Evolutionary conservation across 2,888 invertebrate species (phyloP).

Genomic region (Drosophila falleni): DNA sequence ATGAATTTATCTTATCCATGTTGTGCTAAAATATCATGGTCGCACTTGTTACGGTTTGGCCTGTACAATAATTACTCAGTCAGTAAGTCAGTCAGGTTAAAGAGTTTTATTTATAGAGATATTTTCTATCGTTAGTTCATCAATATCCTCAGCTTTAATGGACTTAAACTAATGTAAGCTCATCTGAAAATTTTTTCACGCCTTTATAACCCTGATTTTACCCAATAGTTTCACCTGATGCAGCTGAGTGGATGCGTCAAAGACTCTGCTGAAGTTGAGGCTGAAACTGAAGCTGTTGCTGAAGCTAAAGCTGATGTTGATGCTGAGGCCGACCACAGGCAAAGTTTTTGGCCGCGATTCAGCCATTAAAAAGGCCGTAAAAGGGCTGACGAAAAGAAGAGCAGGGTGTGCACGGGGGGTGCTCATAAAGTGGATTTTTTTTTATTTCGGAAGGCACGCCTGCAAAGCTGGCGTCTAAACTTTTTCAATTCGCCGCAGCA

Average conservation of each 20-base stretch:
- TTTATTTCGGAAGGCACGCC: constrained; percentile 7
- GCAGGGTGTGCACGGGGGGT: constrained; percentile 23
- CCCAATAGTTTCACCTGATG: constrained; percentile 26
- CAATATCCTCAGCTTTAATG: neutral
- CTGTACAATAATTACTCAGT: too few species aligned
- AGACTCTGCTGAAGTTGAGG: neutral
- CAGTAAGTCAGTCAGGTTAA: too few species aligned
- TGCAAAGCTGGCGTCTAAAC: constrained; percentile 61
- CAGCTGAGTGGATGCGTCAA: constrained; percentile 2
- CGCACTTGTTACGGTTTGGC: too few species aligned
- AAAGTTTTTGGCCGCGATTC: constrained; percentile 62
- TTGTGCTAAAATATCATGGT: too few species aligned
- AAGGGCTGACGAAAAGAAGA: constrained; percentile 46
- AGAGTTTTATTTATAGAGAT: too few species aligned
- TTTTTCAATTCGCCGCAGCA: constrained; percentile 77
- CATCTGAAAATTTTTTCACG: neutral
- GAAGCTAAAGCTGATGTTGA: constrained; percentile 36
- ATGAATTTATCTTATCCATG: too few species aligned
- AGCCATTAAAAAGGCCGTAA: constrained; percentile 72
- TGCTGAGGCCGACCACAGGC: constrained; percentile 50
- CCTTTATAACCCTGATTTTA: constrained; percentile 17
- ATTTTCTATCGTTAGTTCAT: neutral
- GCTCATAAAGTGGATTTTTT: constrained; percentile 66
- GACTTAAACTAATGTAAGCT: neutral
- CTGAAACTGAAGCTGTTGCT: constrained; percentile 5